Evolutionary conservation across 2,888 invertebrate genomes (phyloP), one percentile per base, ranked within the genome.

Genomic region (Lepas anatifera): DNA sequence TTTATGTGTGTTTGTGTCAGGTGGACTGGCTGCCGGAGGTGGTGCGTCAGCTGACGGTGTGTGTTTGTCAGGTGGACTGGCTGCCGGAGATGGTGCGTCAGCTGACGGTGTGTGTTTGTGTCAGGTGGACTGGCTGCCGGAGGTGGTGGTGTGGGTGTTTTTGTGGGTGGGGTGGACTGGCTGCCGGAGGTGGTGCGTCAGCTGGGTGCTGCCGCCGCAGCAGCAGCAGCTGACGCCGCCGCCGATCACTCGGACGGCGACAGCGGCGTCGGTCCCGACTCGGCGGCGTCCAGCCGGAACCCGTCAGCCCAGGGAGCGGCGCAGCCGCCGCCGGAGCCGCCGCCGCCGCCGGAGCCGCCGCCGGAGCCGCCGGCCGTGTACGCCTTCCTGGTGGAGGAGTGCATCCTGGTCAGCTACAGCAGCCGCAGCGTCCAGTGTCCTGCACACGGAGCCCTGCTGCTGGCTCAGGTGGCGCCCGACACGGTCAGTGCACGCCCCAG

Each of bases 381-480:
- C 77, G 85, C 88, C 16, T 95, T 95, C 91, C 90, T 93, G 82
- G 90, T 97, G 35, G 98, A 99, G 81, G 93, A 96, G 79, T 97
- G 97, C 81, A 94, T 98, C 77, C 83, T 96, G 70, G 87, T 89
- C 0, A 92, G 92, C 0, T 90, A 92, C 80, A 87, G 87, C 75
- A 85, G 85, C 70, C 85, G 85, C 75, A 82, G 84, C 74, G 85
- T 94, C 52, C 83, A 84, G 68, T 97, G 97, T 77, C 90, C 92
- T 0, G 82, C 83, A 3, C 97, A 97, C 80, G 87, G 87, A 1
- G 88, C 86, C 74, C 86, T 87, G 76, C 83, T 87, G 32, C 83
- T 94, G 73, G 81, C 87, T 0, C 87, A 89, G 76, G 85, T 96
- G n/a, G 95, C 97, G 4, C 96, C 97, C 0, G 98, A 98, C 80